These are phyloP conservation scores for Agrotis ipsilon DNA, from an alignment of 2,888 invertebrate species.

Conservation along the genomic window DNA sequence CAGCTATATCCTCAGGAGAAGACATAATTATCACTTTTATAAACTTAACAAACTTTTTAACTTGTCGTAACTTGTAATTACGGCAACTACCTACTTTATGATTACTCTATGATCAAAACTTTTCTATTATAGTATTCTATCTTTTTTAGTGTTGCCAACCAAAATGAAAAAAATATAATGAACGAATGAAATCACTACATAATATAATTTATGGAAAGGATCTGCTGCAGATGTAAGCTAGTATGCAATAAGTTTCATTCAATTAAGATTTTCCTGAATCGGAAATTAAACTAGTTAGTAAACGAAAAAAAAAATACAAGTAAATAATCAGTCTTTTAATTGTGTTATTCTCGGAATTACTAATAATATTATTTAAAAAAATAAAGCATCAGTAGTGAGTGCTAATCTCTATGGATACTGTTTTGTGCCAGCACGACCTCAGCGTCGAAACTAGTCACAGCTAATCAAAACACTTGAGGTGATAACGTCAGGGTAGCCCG, in stretches of 20 bases:
- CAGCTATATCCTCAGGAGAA: slow-evolving; percentile 6
- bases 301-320: slow-evolving; percentile 39
- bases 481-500: slow-evolving; percentile 19
- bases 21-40: slow-evolving; percentile 30
- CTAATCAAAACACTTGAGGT: slow-evolving; percentile 36
- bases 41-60: slow-evolving; percentile 23
- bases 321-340: slow-evolving; percentile 43
- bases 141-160: no score
- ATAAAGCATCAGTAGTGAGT: slow-evolving; percentile 32
- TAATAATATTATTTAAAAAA: slow-evolving; percentile 25
- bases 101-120: neutral
- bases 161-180: neutral
- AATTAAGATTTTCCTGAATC: slow-evolving; percentile 1
- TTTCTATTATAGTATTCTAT: no score
- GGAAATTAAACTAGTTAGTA: slow-evolving; percentile 29
- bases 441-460: slow-evolving; percentile 41
- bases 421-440: slow-evolving; percentile 30
- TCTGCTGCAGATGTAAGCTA: slow-evolving; percentile 31
- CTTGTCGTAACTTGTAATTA: slow-evolving; percentile 2
- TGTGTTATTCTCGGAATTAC: slow-evolving; percentile 25
- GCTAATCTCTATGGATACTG: slow-evolving; percentile 20
- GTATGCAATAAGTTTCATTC: neutral
- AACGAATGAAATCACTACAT: slow-evolving; percentile 5
- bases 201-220: slow-evolving; percentile 32
- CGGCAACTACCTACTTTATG: slow-evolving; percentile 3